Evolutionary conservation across 2,797 vertebrate genomes (phyloP), one percentile per base, ranked within the genome.

Genomic region (Pogonophryne albipinna): DNA sequence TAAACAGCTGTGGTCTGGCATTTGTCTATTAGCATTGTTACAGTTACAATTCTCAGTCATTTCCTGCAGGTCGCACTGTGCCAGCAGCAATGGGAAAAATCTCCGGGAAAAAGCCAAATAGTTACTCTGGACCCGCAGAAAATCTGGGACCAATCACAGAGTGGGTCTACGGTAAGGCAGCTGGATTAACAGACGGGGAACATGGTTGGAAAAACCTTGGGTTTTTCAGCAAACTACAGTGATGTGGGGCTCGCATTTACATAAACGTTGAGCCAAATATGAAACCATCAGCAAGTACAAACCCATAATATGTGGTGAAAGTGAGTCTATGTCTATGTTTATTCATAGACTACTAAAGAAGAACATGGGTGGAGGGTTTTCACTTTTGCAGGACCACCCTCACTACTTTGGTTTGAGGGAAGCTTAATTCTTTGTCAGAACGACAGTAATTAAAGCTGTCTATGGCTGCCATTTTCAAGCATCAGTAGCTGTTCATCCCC

Each of bases 311-410:
- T 90, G 89, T 78, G 90, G 91, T 87, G 16, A 60, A 78, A 84
- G 69, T 45, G 75, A 82, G 90, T 74, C 87, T 58, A 59, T 76
- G 86, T 76, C 71, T 66, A 49, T 71, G 84, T 87, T 86, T 93
- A 92, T 93, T 93, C 89, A 92, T 91, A 90, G 91, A 78, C 84
- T 86, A 55, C 79, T 82, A 80, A 85, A 90, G 89, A 89, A 23
- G 81, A 85, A 71, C 78, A 73, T 56, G 84, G 87, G 84, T 82
- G 80, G 77, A 87, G 80, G 80, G 88, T 82, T 89, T 88, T 87
- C 69, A 66, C 68, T 77, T 80, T 56, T 71, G 60, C 68, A 66
- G 82, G 92, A 92, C 93, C 92, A 91, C 92, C 93, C 85, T 91
- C 87, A 82, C 79, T 80, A 56, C 58, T 78, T 70, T 77, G 80